These are phyloP conservation scores for Leptopilina syphax DNA, from an alignment of 2,888 invertebrate genomes.

Conservation along the genomic window DNA sequence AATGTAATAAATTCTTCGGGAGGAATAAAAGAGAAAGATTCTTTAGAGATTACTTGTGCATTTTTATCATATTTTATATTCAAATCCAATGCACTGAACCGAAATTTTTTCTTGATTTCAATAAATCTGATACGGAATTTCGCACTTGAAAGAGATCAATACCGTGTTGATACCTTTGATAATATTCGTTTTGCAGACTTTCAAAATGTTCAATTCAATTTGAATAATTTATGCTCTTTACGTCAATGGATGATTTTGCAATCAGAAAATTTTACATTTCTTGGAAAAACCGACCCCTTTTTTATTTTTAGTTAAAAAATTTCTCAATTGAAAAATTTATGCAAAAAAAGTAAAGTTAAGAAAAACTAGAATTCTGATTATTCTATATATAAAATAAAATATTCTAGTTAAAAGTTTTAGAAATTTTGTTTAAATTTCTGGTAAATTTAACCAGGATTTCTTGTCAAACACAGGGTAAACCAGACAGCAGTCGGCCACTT, in stretches of 20 bases:
- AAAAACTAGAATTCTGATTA: background rate
- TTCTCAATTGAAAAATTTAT: background rate
- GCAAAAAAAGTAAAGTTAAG: background rate
- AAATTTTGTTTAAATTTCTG: no score
- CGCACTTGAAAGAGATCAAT: background rate
- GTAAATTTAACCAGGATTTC: no score
- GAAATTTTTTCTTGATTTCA: background rate
- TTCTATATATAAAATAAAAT: background rate
- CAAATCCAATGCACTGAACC: background rate
- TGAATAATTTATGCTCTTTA: conserved; percentile 32
- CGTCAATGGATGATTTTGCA: conserved; percentile 32
- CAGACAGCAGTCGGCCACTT: no score
- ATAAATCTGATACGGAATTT: conserved; percentile 2
- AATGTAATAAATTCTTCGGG: background rate
- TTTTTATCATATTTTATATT: background rate
- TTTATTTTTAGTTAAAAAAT: background rate
- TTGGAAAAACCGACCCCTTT: background rate
- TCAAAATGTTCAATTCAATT: background rate
- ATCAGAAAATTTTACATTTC: background rate
- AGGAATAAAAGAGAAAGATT: background rate
- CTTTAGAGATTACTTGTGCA: background rate
- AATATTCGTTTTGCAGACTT: conserved; percentile 15
- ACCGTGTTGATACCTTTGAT: background rate
- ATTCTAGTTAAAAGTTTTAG: no score
- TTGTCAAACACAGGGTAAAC: no score